These are phyloP conservation scores for Pongo pygmaeus DNA, from an alignment of 2,113 vertebrate genomes.

Conservation along the genomic window DNA sequence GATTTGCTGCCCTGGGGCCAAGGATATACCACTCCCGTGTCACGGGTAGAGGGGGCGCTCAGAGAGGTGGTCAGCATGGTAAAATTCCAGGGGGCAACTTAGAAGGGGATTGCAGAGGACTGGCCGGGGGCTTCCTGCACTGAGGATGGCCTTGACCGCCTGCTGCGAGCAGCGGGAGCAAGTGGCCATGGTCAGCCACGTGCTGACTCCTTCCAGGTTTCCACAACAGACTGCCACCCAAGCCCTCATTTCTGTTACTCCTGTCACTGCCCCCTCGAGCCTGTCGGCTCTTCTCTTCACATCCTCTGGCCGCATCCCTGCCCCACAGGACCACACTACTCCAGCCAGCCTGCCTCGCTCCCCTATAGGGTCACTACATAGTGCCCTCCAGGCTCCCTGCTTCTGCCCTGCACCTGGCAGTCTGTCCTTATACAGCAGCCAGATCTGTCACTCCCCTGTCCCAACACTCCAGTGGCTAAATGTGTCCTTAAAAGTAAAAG, in stretches of 20 bases:
- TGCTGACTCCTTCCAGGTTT: neutral
- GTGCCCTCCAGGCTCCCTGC: too few species aligned
- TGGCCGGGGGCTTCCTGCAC: neutral
- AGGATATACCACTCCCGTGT: neutral
- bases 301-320: neutral
- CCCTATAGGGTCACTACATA: neutral
- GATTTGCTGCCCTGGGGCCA: fast-evolving
- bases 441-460: neutral
- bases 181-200: neutral
- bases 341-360: neutral
- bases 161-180: neutral
- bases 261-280: neutral
- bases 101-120: neutral
- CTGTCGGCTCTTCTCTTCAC: neutral
- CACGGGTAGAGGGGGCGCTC: neutral
- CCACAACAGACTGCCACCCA: too few species aligned
- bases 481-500: too few species aligned
- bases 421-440: neutral
- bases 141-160: neutral
- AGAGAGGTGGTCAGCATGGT: too few species aligned
- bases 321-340: neutral
- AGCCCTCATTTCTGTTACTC: too few species aligned
- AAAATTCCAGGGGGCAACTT: neutral
- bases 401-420: neutral
- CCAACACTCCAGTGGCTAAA: neutral